phyloP scores from a whole-genome alignment of 2,888 invertebrate genomes.

The Andrena bicolor region DNA sequence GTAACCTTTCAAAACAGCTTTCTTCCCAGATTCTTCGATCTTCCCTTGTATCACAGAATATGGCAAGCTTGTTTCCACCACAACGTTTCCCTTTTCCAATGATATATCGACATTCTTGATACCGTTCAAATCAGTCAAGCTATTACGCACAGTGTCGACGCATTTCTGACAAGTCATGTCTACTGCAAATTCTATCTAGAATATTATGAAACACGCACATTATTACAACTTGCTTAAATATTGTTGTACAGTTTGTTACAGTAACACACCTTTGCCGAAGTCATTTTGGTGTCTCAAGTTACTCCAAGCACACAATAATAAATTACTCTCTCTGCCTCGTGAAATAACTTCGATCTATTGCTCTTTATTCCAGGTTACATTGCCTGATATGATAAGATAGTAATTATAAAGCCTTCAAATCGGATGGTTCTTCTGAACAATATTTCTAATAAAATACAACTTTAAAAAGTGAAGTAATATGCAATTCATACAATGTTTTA shows the following conservation, averaged over 20 bases:
- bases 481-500: no score
- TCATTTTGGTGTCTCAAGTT: slow-evolving; percentile 49
- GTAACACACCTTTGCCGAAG: slow-evolving; percentile 62
- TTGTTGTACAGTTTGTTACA: background rate
- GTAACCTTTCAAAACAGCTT: slow-evolving; percentile 92
- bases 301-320: background rate
- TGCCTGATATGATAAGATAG: no score
- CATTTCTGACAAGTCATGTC: slow-evolving; percentile 88
- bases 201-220: slow-evolving; percentile 36
- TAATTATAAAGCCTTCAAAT: no score
- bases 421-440: no score
- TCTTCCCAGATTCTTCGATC: slow-evolving; percentile 88
- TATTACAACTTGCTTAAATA: background rate
- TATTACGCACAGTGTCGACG: slow-evolving; percentile 85
- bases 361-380: slow-evolving; percentile 3
- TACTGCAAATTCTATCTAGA: slow-evolving; percentile 89
- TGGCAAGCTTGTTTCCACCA: slow-evolving; percentile 89
- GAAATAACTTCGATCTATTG: background rate
- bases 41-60: slow-evolving; percentile 85
- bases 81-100: slow-evolving; percentile 88
- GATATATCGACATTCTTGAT: slow-evolving; percentile 86
- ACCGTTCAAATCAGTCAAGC: slow-evolving; percentile 84
- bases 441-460: no score
- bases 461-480: no score
- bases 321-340: background rate